Evolutionary conservation across 2,113 vertebrate species (phyloP), one percentile per base, ranked within the genome.

Genomic region (Helogale parvula): DNA sequence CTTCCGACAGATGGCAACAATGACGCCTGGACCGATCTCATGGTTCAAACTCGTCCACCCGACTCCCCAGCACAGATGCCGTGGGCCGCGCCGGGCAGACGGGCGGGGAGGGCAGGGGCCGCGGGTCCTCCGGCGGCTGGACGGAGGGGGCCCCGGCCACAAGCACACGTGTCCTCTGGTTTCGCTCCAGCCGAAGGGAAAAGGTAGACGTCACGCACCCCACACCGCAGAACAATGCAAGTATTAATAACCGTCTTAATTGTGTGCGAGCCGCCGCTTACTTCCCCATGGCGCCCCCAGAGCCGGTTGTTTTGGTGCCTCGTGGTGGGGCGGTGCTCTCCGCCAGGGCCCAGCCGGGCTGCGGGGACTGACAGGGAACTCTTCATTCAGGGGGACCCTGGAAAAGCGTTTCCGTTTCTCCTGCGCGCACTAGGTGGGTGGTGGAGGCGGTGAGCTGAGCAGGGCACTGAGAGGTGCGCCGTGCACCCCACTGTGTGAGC

Each of bases 211-310:
- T 93, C 84, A 84, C 0, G 0, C 74, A 57, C 92, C 94, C 80
- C 96, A 90, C 96, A 82, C n/a, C 35, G 52, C 82, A 84, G 95
- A 95, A 93, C 90, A 84, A 92, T 13, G 71, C 71, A 50, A 81
- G 84, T 82, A 93, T 95, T 94, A 96, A 97, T 96, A 97, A 93
- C 96, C 69, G 92, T 85, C 95, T 96, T 96, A 95, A 96, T 96
- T 94, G 94, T 95, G 63, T 33, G n/a, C 0, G 2, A 63, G 94
- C 91, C 95, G 95, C 89, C 4, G 90, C 45, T 50, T 93, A 96
- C 90, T 86, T 95, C 81, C 93, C 97, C 27, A 11, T 2, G 65
- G 90, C 33, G 88, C 90, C 96, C 97, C 96, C 66, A 87, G 95
- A 97, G 60, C 82, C 93, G 83, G 94, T 97, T 94, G 95, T 97